These are phyloP conservation scores for Drosophila subsilvestris DNA, from an alignment of 2,888 invertebrate species.

Conservation along the genomic window DNA sequence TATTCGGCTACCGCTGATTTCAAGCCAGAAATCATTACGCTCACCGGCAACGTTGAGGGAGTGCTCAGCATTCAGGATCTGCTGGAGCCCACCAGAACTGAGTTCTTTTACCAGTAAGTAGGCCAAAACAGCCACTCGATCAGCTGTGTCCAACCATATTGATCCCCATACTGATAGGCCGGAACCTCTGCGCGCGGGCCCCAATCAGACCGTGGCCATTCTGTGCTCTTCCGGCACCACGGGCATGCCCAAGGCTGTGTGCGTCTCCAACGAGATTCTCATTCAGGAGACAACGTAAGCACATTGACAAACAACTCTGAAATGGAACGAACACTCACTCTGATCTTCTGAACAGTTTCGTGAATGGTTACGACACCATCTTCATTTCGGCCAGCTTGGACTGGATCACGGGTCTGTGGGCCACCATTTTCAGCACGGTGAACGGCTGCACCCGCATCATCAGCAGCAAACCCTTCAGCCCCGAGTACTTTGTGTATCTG, in stretches of 20 bases:
- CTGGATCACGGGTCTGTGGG: conserved; percentile 67
- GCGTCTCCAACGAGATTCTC: conserved; percentile 53
- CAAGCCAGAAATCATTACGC: conserved; percentile 44
- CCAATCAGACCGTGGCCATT: conserved; percentile 62
- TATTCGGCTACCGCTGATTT: conserved; percentile 51
- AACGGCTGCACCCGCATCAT: conserved; percentile 68
- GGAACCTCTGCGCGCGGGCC: conserved; percentile 40
- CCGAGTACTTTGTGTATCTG: conserved; percentile 62
- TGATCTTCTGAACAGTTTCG: conserved; percentile 31
- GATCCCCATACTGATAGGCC: conserved; percentile 48
- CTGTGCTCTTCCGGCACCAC: conserved; percentile 74
- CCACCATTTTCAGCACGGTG: conserved; percentile 46
- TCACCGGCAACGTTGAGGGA: conserved; percentile 47
- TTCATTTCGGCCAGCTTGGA: conserved; percentile 63
- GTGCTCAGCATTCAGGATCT: conserved; percentile 47
- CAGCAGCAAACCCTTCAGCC: conserved; percentile 56
- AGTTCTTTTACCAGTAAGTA: conserved; percentile 54
- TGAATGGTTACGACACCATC: conserved; percentile 52
- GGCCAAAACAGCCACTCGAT: rapidly evolving
- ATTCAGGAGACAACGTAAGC: conserved; percentile 34
- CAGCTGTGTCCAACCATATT: neutral
- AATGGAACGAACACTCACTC: neutral
- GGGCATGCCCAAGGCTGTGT: conserved; percentile 70
- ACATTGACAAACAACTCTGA: neutral
- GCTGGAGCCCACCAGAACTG: conserved; percentile 50